Evolutionary conservation across 2,113 vertebrate genomes (phyloP), one percentile per base, ranked within the genome.

Genomic region (Lampris megalopsis): DNA sequence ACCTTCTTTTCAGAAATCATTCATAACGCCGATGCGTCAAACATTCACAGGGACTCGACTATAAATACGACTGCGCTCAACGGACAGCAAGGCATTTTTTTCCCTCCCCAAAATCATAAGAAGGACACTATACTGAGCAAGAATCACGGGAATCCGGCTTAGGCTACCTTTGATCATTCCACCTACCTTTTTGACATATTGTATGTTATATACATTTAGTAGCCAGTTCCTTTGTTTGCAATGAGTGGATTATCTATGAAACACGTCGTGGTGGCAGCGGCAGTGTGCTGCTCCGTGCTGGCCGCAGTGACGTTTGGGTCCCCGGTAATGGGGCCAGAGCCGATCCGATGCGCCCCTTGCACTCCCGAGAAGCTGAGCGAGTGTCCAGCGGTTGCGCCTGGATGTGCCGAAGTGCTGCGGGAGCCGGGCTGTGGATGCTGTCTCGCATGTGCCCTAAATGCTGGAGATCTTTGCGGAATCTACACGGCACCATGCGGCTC

Each of bases 351-450:
- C 69, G 95, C 95, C 0, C 95, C 95, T 0, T 99, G 98, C 84
- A 91, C 95, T 0, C 83, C 88, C 3, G 96, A 98, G 85, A 93
- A 67, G 84, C 80, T 96, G 52, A 92, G 88, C 3, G 92, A 93
- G 79, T 99, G 98, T 92, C 94, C 95, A 0, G 92, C 94, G 0
- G 94, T 97, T 65, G 92, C 94, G 0, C 87, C 94, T 53, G 91
- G 70, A 0, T 99, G 97, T 76, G 84, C 84, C 0, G 97, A 99
- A 92, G 24, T 91, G 37, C 79, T 96, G 4, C 92, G 90, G 64
- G 94, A 96, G 62, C 94, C 97, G 0, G 96, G 96, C 81, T 99
- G 98, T 45, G 94, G 97, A 59, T 99, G 98, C 92, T 99, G 98
- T 90, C 91, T 92, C 35, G 88, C 84, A 45, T 99, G 98, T 81